A percentile compares a stretch with the other conserved stretches of the same genome.
Conservation (phyloP, 2,113 vertebrate species). For the Gallinago jamesoni region DNA sequence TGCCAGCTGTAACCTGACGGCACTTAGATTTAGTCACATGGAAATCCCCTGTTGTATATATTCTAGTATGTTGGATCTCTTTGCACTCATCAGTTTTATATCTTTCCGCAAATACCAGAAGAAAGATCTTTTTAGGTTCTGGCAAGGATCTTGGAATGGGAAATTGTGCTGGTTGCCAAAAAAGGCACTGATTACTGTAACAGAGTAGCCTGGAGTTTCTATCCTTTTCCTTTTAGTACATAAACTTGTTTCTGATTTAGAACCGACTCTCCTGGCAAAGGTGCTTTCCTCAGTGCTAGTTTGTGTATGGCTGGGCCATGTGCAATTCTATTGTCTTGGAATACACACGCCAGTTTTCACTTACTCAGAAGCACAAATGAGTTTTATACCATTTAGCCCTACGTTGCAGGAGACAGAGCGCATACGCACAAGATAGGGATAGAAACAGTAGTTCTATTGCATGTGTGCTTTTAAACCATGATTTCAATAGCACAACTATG, state of each 20-base stretch:
- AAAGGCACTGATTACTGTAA: conserved; percentile 67
- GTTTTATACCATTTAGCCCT: neutral
- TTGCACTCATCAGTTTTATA: conserved; percentile 66
- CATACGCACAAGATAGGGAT: neutral
- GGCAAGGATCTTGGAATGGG: conserved; percentile 55
- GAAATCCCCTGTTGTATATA: conserved; percentile 57
- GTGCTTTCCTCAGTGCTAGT: conserved; percentile 23
- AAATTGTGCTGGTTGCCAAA: conserved; percentile 55
- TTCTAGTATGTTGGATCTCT: conserved; percentile 47
- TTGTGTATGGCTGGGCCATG: neutral
- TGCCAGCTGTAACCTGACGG: conserved; percentile 63
- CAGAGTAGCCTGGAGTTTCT: conserved; percentile 62
- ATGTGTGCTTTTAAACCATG: neutral
- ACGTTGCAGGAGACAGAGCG: neutral
- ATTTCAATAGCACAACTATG: neutral
- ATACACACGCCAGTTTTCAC: neutral
- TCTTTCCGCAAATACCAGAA: conserved; percentile 66
- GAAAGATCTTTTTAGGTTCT: conserved; percentile 60
- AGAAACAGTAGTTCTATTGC: neutral
- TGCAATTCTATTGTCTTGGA: neutral
- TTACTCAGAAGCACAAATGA: neutral
- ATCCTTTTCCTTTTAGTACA: conserved; percentile 45
- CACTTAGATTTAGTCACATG: conserved; percentile 19
- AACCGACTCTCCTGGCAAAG: conserved; percentile 34
- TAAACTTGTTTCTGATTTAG: conserved; percentile 67